Base-by-base conservation (phyloP, 92 coral and sea anemone species). In the Paragorgia papillata region DNA sequence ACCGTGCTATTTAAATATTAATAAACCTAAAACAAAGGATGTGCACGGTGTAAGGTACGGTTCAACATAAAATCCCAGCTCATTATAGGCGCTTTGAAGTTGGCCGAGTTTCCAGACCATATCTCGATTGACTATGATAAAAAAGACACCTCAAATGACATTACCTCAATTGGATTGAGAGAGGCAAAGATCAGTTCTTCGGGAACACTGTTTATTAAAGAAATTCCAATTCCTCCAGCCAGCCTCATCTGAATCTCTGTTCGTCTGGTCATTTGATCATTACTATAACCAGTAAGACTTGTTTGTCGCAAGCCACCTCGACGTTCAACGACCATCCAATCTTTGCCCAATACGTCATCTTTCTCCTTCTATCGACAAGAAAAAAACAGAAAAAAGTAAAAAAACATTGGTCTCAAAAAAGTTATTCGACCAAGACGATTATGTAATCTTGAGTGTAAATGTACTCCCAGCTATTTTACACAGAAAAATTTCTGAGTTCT, bases 161-260 rank as follows among this genome's bases (percentile, higher is more conserved):
- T 63, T 79, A 94, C 99, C 99, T 91, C 92, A 31, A 95, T 95
- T 35, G 92, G 98, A 61, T 87, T 92, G 75, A 94, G 85, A 31
- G 87, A 85, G 12, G 90, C 92, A 57, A 89, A 95, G 27, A 89
- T 90, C 53, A 91, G 94, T 62, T 91, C 97, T 74, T 91, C 99
- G 9, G 99, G 99, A 3, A 91, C 83, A 10, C 88, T 74, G 68
- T 91, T 95, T 48, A 95, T 87, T 24, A 95, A 89, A 17, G 99
- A 95, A 54, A 95, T 90, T 3, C 99, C 99, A 19, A 95, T 91
- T 25, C 99, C 98, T 7, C 99, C 99, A 6, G 89, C 97, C 73
- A 95, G 73, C 27, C 99, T 86, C 78, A 95, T 84, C 79, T 91
- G 99, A 73, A 95, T 57, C 57, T 88, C 99, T 25, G 92, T 85